Percentiles rank a stretch among this genome's conserved stretches.
phyloP scores from a whole-genome alignment of 2,888 invertebrate genomes.

The Neoscelio sp. region DNA sequence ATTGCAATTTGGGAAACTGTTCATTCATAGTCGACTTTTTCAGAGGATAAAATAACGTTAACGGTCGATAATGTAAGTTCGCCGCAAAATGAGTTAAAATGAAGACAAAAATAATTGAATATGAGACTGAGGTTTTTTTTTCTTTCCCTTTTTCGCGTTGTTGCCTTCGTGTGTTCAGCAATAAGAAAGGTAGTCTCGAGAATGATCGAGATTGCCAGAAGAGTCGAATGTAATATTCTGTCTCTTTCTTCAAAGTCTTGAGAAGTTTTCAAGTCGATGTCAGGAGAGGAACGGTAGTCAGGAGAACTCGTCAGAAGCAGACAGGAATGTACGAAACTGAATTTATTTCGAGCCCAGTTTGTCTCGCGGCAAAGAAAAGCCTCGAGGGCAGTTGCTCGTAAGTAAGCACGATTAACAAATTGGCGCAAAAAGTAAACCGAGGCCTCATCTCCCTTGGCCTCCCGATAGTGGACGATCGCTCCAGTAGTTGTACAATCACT shows the following conservation, averaged over 20 bases:
- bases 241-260: slow-evolving; percentile 58
- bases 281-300: slow-evolving; percentile 67
- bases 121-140: slow-evolving; percentile 33
- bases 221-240: slow-evolving; percentile 46
- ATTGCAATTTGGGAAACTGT: not conserved
- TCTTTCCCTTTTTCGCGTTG: slow-evolving; percentile 40
- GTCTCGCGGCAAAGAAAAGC: slow-evolving; percentile 66
- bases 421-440: slow-evolving; percentile 78
- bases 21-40: slow-evolving; percentile 19
- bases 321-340: slow-evolving; percentile 79
- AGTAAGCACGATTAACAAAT: slow-evolving; percentile 79
- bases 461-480: slow-evolving; percentile 59
- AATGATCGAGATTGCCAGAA: slow-evolving; percentile 64
- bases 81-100: slow-evolving; percentile 7
- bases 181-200: slow-evolving; percentile 55
- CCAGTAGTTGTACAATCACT: slow-evolving; percentile 54
- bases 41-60: slow-evolving; percentile 1
- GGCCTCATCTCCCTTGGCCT: slow-evolving; percentile 63
- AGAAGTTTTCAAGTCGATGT: slow-evolving; percentile 64
- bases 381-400: slow-evolving; percentile 68
- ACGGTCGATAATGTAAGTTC: not conserved
- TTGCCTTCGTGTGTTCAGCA: slow-evolving; percentile 56
- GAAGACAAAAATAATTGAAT: slow-evolving; percentile 49
- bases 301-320: slow-evolving; percentile 76
- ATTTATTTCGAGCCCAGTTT: slow-evolving; percentile 76